Percentiles rank a stretch among this genome's conserved stretches.
Conservation (phyloP, 2,113 vertebrate genomes). For the Sitta europaea region DNA sequence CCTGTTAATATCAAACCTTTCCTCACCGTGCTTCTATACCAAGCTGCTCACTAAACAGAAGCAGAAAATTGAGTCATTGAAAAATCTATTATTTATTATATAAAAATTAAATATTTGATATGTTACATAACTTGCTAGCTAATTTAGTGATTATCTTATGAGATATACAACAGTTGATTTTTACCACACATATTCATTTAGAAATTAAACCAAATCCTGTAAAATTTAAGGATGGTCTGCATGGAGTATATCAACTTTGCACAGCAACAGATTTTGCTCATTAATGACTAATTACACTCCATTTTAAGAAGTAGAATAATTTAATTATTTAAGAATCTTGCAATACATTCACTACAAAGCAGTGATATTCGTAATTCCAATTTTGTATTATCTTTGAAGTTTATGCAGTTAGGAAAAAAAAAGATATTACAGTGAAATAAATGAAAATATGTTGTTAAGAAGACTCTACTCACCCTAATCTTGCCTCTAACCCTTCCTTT, state of each 20-base stretch:
- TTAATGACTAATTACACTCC: constrained; percentile 73
- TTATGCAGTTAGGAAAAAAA: constrained; percentile 27
- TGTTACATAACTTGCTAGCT: background rate
- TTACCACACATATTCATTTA: background rate
- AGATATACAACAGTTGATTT: constrained; percentile 35
- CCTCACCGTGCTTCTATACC: background rate
- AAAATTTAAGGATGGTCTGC: constrained; percentile 25
- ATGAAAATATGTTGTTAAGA: constrained; percentile 50
- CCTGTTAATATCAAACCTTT: background rate
- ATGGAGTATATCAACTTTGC: background rate
- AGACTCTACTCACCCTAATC: background rate
- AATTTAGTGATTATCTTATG: background rate
- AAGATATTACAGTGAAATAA: constrained; percentile 45
- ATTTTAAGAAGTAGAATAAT: constrained; percentile 68
- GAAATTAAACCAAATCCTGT: constrained; percentile 9
- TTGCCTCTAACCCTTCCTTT: constrained; percentile 9
- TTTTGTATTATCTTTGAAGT: constrained; percentile 73
- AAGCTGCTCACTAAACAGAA: background rate
- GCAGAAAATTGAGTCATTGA: background rate
- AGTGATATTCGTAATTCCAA: constrained; percentile 52
- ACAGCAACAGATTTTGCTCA: constrained; percentile 61
- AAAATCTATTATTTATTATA: constrained; percentile 15
- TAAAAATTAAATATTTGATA: constrained; percentile 17
- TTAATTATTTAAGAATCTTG: constrained; percentile 73
- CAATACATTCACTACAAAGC: constrained; percentile 66